Base-by-base conservation (phyloP, 2,797 vertebrate species). In the Nannoperca obscura region DNA sequence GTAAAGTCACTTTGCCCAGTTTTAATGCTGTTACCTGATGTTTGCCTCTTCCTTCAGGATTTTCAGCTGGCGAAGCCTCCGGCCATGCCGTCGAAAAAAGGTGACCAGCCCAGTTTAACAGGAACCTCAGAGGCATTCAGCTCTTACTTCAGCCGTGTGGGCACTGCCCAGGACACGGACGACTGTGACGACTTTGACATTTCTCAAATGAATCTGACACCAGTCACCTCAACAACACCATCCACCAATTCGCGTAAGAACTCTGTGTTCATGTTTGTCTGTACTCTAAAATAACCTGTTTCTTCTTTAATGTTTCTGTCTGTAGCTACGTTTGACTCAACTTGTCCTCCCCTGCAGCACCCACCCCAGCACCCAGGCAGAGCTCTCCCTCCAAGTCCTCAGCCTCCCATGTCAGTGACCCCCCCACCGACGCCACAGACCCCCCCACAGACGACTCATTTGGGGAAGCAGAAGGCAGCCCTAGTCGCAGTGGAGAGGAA, bases 131-230 rank as follows among this genome's bases (percentile, higher is more conserved):
- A 99, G 87, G 97, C 98, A 92, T 98, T 99, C 96, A 97, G 95
- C 94, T 95, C 93, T 94, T 99, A 99, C 92, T 99, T 99, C 94
- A 98, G 90, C 96, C 98, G 97, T 90, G 97, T 99, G 93, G 98
- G 98, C 92, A 95, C 97, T 84, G 97, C 96, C 86, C 97, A 98
- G 95, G 98, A 99, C 90, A 96, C 97, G 55, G 98, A 99, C 66
- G 98, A 99, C 96, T 98, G 97, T 92, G 98, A 99, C 75, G 98
- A 99, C 95, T 99, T 99, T 76, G 98, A 99, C 95, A 99, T 99
- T 93, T 99, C 97, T 88, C 98, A 99, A 91, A 96, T 99, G 96
- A 99, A 99, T 91, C 96, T 99, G 95, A 99, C 98, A 46, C 98
- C 98, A 34, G 96, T 98, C 96, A 99, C 98, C 89, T 99, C 98